Conservation (phyloP, 2,113 vertebrate genomes). For the Synchiropus splendidus region DNA sequence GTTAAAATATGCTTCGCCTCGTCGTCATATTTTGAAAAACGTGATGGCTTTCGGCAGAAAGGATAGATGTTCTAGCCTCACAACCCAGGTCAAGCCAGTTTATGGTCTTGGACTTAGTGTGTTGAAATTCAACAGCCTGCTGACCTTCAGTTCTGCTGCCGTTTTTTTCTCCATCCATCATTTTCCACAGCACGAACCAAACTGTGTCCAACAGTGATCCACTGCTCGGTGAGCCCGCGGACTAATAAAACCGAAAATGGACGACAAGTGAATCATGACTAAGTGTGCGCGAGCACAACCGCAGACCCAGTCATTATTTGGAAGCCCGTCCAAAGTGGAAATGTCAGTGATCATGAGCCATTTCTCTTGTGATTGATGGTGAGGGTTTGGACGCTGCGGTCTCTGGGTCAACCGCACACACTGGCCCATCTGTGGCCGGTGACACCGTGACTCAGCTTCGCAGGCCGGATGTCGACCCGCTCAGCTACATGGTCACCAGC, state of each 20-base stretch:
- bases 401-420: slow-evolving; percentile 27
- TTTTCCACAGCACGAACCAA: background rate
- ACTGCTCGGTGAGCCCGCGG: background rate
- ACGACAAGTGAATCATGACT: no score
- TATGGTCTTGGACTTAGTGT: background rate
- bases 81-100: slow-evolving; percentile 4
- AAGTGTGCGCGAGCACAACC: no score
- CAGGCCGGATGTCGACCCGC: background rate
- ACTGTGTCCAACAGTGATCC: background rate
- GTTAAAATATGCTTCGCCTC: no score
- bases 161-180: background rate
- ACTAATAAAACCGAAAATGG: no score
- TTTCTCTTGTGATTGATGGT: slow-evolving; percentile 22
- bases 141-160: background rate
- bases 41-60: background rate
- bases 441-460: slow-evolving; percentile 14
- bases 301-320: slow-evolving; percentile 6
- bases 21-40: no score
- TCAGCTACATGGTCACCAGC: background rate
- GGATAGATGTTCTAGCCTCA: background rate
- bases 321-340: slow-evolving; percentile 23
- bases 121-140: slow-evolving; percentile 8
- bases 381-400: slow-evolving; percentile 27
- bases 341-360: slow-evolving; percentile 26
- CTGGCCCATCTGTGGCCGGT: slow-evolving; percentile 15